Conservation (phyloP, 53 echinoderm and acorn worm genomes). For the Hippasteria phrygiana region DNA sequence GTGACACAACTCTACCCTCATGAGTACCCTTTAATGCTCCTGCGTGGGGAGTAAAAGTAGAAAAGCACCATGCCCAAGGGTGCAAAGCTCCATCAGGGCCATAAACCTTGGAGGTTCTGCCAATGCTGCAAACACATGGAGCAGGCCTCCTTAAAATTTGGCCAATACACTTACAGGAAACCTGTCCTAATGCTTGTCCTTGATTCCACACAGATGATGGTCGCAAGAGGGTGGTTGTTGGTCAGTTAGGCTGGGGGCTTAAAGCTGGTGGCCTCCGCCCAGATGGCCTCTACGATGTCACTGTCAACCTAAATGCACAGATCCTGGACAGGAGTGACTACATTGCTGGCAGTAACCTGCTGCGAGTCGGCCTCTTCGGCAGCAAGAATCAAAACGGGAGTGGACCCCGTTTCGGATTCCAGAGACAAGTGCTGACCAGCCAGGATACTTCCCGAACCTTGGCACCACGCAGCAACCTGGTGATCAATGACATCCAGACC, state of each 20-base stretch:
- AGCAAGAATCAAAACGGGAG: constrained; percentile 37
- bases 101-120: too few species aligned
- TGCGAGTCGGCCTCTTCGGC: constrained; percentile 68
- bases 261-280: constrained; percentile 24
- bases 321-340: constrained; percentile 14
- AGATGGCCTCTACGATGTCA: constrained; percentile 62
- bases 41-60: too few species aligned
- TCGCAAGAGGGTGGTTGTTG: constrained; percentile 20
- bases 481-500: constrained; percentile 28
- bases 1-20: too few species aligned
- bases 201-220: constrained; percentile 28
- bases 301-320: constrained; percentile 31
- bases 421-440: constrained; percentile 36
- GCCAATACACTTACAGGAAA: neutral
- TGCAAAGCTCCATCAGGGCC: too few species aligned
- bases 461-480: constrained; percentile 24
- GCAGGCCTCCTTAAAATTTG: too few species aligned
- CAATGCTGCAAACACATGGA: neutral
- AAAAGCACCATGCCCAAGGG: too few species aligned
- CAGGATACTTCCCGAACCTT: constrained; percentile 10
- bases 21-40: too few species aligned
- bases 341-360: constrained; percentile 54
- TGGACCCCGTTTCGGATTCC: constrained; percentile 25
- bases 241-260: constrained; percentile 31
- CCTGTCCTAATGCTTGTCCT: neutral